A percentile compares a stretch with the other conserved stretches of the same genome.
Evolutionary conservation across 2,888 invertebrate species (phyloP).

Genomic region (Drosophila pseudotalamancana): DNA sequence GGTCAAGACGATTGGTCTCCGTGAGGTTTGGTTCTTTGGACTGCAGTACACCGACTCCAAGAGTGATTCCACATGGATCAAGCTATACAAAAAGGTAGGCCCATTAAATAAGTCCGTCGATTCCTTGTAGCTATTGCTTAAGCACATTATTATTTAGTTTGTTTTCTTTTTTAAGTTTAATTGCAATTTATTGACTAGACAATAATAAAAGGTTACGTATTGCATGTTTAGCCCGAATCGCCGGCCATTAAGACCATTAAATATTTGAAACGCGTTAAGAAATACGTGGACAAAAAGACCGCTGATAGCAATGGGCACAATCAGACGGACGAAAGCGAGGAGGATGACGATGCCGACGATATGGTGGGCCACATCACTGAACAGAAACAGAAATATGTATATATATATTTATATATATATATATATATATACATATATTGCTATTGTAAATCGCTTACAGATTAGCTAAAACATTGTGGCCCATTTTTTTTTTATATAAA

Average conservation of each 20-base stretch:
- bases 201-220: constrained; percentile 14
- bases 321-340: constrained; percentile 83
- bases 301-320: constrained; percentile 74
- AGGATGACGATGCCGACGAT: constrained; percentile 89
- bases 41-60: constrained; percentile 99
- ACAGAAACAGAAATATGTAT: neutral
- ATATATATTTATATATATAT: neutral
- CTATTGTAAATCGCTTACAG: constrained; percentile 1
- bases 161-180: neutral
- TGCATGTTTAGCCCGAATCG: constrained; percentile 80
- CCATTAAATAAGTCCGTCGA: too few species aligned
- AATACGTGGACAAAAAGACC: constrained; percentile 84
- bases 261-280: constrained; percentile 84
- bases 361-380: constrained; percentile 87
- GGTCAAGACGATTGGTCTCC: constrained; percentile 99
- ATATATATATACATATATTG: neutral
- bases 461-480: neutral
- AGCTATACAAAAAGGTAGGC: constrained; percentile 99
- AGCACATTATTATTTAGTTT: too few species aligned
- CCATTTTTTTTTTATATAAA: neutral
- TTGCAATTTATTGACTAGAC: neutral
- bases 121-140: too few species aligned
- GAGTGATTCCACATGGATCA: constrained; percentile 99
- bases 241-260: constrained; percentile 84
- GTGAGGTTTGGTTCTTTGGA: constrained; percentile 99